Base-by-base conservation (phyloP, 2,113 vertebrate genomes). In the Podarcis cretensis region DNA sequence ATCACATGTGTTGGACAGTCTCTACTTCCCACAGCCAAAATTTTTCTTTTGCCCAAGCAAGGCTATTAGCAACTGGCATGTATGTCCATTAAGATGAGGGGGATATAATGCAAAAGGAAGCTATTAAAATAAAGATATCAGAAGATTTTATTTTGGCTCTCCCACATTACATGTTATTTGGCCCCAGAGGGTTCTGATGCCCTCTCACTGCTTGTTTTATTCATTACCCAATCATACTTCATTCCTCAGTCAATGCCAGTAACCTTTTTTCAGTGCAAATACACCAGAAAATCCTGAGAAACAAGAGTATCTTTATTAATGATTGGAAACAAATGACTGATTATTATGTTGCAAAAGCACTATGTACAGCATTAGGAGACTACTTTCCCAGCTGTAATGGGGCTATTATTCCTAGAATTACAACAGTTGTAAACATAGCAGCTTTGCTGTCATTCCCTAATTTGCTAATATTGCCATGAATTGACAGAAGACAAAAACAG, bases 261-360 rank as follows among this genome's bases (percentile, higher is more conserved):
- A 86, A 76, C 82, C 37, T 63, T 88, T 16, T 88, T 91, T 48
- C 85, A 90, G 84, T 4, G 78, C 13, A 59, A 79, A 0, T 43
- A n/a, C 84, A 27, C 32, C 77, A 90, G 81, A 20, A 90, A 21
- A 91, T 1, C 18, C 59, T 13, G 5, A 54, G 87, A 12, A 3
- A 6, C 87, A 74, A 81, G 73, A 81, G 3, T 40, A 87, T 3
- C 5, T 40, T 93, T 66, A 91, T 80, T 89, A 89, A 68, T 25
- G 2, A 85, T 88, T 89, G 20, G 65, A 92, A 94, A 92, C 73
- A 92, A 81, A 82, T 89, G 40, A 85, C 43, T 87, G 86, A 89
- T 90, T 84, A 40, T 0, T 2, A 59, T 69, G 90, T 63, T 68
- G 40, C 77, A 92, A 90, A 57, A 71, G 54, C 71, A 43, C 69